phyloP scores from a whole-genome alignment of 2,888 invertebrate genomes.

The Sturmia bella region DNA sequence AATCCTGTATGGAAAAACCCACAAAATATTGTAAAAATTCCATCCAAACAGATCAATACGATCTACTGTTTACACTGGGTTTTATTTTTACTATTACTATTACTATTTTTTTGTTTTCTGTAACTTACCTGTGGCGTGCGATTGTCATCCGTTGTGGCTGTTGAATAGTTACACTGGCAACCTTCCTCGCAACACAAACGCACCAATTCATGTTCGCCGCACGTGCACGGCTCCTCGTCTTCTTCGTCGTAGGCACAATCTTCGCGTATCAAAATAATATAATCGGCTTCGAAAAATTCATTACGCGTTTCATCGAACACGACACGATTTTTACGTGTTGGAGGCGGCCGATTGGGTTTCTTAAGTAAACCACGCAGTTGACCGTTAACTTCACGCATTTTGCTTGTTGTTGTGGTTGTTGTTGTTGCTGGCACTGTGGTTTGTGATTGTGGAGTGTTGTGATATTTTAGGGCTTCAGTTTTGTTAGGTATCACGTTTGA shows the following conservation, averaged over 20 bases:
- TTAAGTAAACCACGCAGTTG: slow-evolving; percentile 85
- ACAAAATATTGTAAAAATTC: too few species aligned
- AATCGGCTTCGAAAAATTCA: slow-evolving; percentile 95
- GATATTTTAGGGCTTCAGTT: slow-evolving; percentile 16
- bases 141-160: slow-evolving; percentile 73
- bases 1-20: too few species aligned
- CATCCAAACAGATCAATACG: too few species aligned
- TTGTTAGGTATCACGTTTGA: slow-evolving; percentile 43
- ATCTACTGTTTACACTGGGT: too few species aligned
- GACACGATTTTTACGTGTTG: slow-evolving; percentile 89
- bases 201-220: slow-evolving; percentile 86
- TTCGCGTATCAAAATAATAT: slow-evolving; percentile 94
- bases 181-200: slow-evolving; percentile 87
- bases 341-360: slow-evolving; percentile 87
- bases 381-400: slow-evolving; percentile 82
- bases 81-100: too few species aligned
- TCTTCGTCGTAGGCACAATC: slow-evolving; percentile 93
- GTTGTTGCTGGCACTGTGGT: not conserved
- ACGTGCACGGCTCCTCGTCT: slow-evolving; percentile 88
- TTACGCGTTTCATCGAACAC: slow-evolving; percentile 94
- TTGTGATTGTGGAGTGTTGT: too few species aligned
- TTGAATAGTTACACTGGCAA: slow-evolving; percentile 84
- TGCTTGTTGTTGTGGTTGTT: slow-evolving; percentile 29
- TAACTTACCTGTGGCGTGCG: slow-evolving; percentile 81
- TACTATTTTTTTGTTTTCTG: not conserved